Conservation (phyloP, 2,888 invertebrate genomes). For the Temnothorax ravouxi region DNA sequence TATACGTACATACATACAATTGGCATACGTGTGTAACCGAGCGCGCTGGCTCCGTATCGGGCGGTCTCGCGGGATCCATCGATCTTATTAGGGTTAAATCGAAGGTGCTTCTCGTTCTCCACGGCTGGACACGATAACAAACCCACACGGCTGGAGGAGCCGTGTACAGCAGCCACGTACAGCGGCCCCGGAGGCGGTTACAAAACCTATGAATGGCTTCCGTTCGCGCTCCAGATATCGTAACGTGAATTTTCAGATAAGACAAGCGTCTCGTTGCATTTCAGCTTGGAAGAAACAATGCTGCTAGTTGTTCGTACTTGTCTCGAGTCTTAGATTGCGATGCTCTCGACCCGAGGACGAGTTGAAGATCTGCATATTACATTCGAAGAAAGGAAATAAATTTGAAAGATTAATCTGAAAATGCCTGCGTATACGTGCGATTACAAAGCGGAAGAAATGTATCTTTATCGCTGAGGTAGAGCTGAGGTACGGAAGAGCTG, state of each 20-base stretch:
- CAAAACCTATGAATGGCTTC: constrained; percentile 73
- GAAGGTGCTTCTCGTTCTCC: constrained; percentile 78
- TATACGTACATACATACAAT: constrained; percentile 32
- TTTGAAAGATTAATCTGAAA: constrained; percentile 12
- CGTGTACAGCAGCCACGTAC: background rate
- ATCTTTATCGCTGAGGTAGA: constrained; percentile 11
- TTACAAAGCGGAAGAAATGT: constrained; percentile 22
- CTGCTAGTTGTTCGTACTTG: constrained; percentile 22
- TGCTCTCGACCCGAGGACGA: constrained; percentile 52
- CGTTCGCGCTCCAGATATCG: constrained; percentile 74
- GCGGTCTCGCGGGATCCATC: constrained; percentile 80
- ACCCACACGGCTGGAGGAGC: constrained; percentile 60
- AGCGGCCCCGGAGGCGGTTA: constrained; percentile 20
- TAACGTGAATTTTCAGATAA: constrained; percentile 65
- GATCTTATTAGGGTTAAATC: constrained; percentile 82
- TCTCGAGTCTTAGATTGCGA: background rate
- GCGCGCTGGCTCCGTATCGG: constrained; percentile 74
- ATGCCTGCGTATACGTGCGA: background rate
- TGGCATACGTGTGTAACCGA: constrained; percentile 25
- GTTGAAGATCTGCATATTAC: constrained; percentile 56
- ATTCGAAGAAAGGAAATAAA: constrained; percentile 26
- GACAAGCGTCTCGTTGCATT: constrained; percentile 1
- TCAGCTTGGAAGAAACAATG: constrained; percentile 55
- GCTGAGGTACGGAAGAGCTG: background rate
- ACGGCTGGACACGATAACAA: constrained; percentile 79